A percentile compares a stretch with the other conserved stretches of the same genome.
phyloP scores from a whole-genome alignment of 2,113 vertebrate genomes.

The Fulmarus glacialis region DNA sequence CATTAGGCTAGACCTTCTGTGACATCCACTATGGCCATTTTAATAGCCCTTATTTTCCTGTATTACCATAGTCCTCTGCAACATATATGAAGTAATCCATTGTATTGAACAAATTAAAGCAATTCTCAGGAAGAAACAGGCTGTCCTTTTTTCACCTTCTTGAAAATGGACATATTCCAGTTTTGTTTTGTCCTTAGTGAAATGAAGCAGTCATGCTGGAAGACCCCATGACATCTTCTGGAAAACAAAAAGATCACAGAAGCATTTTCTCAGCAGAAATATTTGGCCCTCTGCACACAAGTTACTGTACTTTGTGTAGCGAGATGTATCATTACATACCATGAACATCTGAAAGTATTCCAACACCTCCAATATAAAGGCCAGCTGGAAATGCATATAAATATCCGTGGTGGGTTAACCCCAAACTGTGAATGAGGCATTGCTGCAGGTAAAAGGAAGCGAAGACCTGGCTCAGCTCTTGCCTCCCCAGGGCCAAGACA shows the following conservation, averaged over 20 bases:
- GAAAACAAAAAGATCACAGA: neutral
- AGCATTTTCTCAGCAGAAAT: neutral
- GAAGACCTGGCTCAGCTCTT: neutral
- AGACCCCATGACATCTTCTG: neutral
- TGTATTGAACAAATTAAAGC: neutral
- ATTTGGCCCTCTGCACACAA: accelerated
- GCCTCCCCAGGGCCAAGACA: neutral
- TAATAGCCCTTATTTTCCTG: neutral
- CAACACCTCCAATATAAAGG: neutral
- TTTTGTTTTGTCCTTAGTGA: neutral
- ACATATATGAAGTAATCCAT: neutral
- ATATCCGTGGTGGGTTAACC: neutral
- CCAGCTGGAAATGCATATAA: neutral
- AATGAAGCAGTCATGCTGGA: neutral
- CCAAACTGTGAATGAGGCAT: neutral
- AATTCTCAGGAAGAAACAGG: neutral
- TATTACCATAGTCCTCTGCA: neutral
- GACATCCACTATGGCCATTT: neutral
- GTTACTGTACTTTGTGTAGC: neutral
- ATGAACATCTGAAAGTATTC: neutral
- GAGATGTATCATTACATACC: neutral
- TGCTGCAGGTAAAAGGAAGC: neutral
- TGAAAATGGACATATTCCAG: neutral
- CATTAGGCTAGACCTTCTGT: neutral
- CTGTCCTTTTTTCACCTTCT: neutral